Base-by-base conservation (phyloP, 2,797 vertebrate species). In the Hybognathus amarus region DNA sequence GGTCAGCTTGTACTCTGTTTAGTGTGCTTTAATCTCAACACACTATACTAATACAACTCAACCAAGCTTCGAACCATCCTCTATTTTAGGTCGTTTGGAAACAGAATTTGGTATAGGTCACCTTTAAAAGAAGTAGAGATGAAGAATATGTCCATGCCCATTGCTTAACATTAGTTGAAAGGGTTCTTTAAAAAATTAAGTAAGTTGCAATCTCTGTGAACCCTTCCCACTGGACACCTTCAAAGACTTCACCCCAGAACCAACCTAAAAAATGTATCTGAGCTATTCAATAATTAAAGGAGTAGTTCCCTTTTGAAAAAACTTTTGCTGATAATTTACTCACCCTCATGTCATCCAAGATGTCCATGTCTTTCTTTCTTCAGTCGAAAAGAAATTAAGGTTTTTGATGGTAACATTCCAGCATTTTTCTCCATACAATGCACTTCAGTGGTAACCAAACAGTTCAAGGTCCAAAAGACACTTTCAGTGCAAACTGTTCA, bases 211-310 rank as follows among this genome's bases (percentile, higher is more conserved):
- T 70, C n/a, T 52, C 13, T 70, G 18, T 52, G 24, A 33, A 52
- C 18, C 17, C 18, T 73, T 73, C 70, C 45, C 42, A 33, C 3
- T 52, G 45, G 24, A 73, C 47, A 52, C 45, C 70, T 73, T 52
- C 70, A 73, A 52, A 73, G 45, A 27, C 45, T 73, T 50, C 70
- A 73, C 70, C 47, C 27, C 18, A 52, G 27, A 17, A 52, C 24
- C 45, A 73, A 54, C 50, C 50, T 54, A 52, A 74, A 71, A 74
- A 36, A 36, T 36, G 20, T 56, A 75, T 75, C 50, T 75, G 33
- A 33, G 50, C 38, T 22, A 36, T 56, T n/a, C 33, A 56, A 75
- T 56, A 38, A 56, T 75, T 75, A n/a, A n/a, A n/a, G n/a, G n/a
- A n/a, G n/a, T n/a, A n/a, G n/a, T n/a, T n/a, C n/a, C n/a, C n/a